Percentiles rank a stretch among this genome's conserved stretches.
Evolutionary conservation across 2,888 invertebrate species (phyloP).

Genomic region (Drosophila mercatorum): DNA sequence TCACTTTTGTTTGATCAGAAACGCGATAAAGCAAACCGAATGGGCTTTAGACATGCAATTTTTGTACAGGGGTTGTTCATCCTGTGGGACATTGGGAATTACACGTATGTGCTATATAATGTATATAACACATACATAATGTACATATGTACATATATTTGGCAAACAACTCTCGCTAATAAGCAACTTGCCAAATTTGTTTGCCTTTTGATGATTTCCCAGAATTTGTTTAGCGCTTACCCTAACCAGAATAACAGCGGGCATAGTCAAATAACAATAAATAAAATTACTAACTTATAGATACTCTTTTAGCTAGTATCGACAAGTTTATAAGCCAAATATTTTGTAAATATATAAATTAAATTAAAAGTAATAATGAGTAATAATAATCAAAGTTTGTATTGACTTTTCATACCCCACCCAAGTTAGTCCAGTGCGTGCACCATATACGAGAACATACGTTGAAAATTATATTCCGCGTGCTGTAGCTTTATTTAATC

Average conservation of each 20-base stretch:
- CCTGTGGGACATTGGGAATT: slow-evolving; percentile 11
- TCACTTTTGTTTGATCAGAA: slow-evolving; percentile 6
- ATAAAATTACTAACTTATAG: neutral
- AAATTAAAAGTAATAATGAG: neutral
- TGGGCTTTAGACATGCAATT: slow-evolving; percentile 32
- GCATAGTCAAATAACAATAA: neutral
- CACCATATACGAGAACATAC: neutral
- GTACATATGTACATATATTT: neutral
- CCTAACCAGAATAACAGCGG: neutral
- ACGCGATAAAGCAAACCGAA: slow-evolving; percentile 14
- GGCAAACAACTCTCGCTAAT: slow-evolving; percentile 14
- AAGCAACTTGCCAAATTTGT: slow-evolving; percentile 11
- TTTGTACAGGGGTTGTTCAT: slow-evolving; percentile 21
- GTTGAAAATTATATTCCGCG: neutral
- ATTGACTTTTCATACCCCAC: no score
- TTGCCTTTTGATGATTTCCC: slow-evolving; percentile 13
- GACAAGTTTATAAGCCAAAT: no score
- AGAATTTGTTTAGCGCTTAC: slow-evolving; percentile 15
- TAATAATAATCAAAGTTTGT: neutral
- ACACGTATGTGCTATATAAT: neutral
- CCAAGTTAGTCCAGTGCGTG: neutral
- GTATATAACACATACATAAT: neutral
- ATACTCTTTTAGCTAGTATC: neutral
- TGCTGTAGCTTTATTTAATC: neutral
- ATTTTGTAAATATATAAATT: neutral